Base-by-base conservation (phyloP, 2,797 vertebrate genomes). In the Carduelis carduelis region DNA sequence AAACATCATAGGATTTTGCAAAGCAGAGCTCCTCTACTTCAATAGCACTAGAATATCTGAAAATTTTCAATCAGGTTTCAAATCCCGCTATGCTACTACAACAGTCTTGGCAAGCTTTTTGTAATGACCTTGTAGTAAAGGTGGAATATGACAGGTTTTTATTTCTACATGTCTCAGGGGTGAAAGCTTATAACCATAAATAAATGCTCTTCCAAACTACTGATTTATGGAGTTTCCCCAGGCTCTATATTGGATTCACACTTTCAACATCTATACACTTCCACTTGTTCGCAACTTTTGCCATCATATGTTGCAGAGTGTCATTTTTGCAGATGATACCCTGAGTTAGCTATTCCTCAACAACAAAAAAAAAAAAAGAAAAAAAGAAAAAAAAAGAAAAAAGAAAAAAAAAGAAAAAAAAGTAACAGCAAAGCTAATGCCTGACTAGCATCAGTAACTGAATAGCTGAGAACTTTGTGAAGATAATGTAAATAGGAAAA, bases 121-220 rank as follows among this genome's bases (percentile, higher is more conserved):
- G 24, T 61, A 90, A 89, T 85, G 90, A 93, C 92, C 95, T 94
- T 96, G 92, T 52, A 85, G 75, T 85, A 93, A 70, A 91, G 83
- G 90, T 89, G 64, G 87, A 94, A 89, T 83, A 44, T 83, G 83
- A 85, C 75, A 88, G 61, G 57, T 83, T 91, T 96, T 95, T 75
- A 89, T 94, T 94, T 86, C 87, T 82, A 30, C 19, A 3, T 43
- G 52, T 93, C 94, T 90, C 82, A 46, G 28, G 52, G 44, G 83
- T 63, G 66, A 93, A 93, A 93, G 61, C 52, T 64, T 78, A 82
- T 46, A 96, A 75, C 83, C 86, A 85, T 95, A 96, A 95, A 91
- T 91, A 96, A 95, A 63, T 12, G 63, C 22, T 93, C 76, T 87
- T 96, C 91, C 71, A 92, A 88, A 80, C 55, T 77, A 41, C 50